Base-by-base conservation (phyloP, 2,113 vertebrate genomes). In the Ciconia boyciana region DNA sequence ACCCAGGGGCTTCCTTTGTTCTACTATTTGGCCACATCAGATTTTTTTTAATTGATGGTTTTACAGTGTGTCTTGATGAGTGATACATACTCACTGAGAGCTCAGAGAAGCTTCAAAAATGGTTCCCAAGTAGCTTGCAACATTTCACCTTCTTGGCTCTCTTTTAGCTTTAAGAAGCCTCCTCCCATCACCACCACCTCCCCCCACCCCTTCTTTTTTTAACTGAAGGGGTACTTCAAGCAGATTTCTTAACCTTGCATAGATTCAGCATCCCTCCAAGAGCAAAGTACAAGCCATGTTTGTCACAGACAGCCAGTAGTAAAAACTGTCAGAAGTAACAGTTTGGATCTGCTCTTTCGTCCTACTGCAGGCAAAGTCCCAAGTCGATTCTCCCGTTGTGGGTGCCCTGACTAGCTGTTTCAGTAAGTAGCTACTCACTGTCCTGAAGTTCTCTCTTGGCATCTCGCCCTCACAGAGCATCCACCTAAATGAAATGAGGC, bases 321-420 rank as follows among this genome's bases (percentile, higher is more conserved):
- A 39, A 39, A 9, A 39, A 39, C 39, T 39, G 58, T 66, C 75
- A n/a, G 41, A 0, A 49, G 7, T 10, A 64, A 10, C 0, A 2
- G 10, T 20, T 8, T 61, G 3, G 46, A 72, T 34, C 18, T 39
- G 31, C 15, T 69, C 79, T 66, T 83, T 29, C 43, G 52, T n/a
- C 8, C 8, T 6, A 5, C 55, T 11, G 13, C 2, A 82, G 43
- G 18, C 43, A 41, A 79, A 25, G 32, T 25, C 48, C 48, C 2
- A 8, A 48, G 43, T 0, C 1, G 6, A 68, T 31, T 54, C n/a
- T 41, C 51, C 20, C 3, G 2, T 7, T 20, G 11, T 7, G 16
- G 16, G 16, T 31, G 31, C 20, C 29, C n/a, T 28, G 26, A 64
- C 44, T 13, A 61, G 34, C 34, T 68, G 48, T 43, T 90, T 70